These are phyloP conservation scores for Pangasius macronema DNA, from an alignment of 2,797 vertebrate species.

Conservation along the genomic window DNA sequence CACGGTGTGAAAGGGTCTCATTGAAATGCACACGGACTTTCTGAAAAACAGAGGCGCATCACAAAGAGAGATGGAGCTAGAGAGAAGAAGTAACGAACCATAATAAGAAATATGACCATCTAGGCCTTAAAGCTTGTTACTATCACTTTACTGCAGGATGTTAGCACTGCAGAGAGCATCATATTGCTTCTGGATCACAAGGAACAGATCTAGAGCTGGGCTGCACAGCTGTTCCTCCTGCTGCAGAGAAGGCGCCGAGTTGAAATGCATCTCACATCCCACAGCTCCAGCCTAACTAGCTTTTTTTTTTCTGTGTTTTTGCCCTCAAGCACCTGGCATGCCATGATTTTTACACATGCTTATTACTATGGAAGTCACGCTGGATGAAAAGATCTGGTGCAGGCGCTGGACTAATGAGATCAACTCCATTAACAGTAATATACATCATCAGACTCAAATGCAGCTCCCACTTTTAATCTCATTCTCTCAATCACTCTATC, in stretches of 20 bases:
- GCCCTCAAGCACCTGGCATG: conserved; percentile 51
- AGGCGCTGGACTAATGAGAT: conserved; percentile 49
- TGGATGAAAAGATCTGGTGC: conserved; percentile 41
- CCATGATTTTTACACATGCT: conserved; percentile 35
- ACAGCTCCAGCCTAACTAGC: conserved; percentile 43
- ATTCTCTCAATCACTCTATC: not conserved
- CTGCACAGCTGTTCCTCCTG: conserved; percentile 41
- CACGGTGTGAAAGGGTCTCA: conserved; percentile 54
- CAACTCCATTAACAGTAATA: conserved; percentile 46
- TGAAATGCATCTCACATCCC: conserved; percentile 49
- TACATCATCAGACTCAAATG: conserved; percentile 4
- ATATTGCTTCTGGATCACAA: conserved; percentile 24
- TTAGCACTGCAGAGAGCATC: conserved; percentile 20
- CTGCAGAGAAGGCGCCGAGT: conserved; percentile 35
- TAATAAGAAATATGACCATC: conserved; percentile 39
- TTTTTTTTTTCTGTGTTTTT: conserved; percentile 40
- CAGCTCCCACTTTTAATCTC: not conserved
- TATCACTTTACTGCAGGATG: conserved; percentile 13
- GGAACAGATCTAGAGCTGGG: conserved; percentile 39
- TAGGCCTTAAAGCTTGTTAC: conserved; percentile 23
- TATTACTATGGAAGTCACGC: conserved; percentile 49
- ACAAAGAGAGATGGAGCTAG: conserved; percentile 32
- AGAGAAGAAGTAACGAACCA: conserved; percentile 23
- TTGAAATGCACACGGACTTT: conserved; percentile 45
- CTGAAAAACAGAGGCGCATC: conserved; percentile 26